Evolutionary conservation across 2,113 vertebrate species (phyloP).

Genomic region (Clupea harengus): DNA sequence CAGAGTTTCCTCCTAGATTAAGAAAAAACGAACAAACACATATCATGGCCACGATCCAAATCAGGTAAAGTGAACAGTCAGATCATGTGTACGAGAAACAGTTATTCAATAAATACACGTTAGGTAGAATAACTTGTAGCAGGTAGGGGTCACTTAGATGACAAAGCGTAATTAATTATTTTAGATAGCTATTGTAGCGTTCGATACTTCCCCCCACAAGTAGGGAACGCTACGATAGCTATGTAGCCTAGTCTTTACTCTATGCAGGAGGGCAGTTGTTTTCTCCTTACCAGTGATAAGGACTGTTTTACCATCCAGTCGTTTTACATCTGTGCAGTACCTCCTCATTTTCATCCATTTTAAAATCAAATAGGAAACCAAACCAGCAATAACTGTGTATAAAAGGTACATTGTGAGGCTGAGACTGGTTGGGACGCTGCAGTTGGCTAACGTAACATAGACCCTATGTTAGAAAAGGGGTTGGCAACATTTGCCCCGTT

Average conservation of each 20-base stretch:
- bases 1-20: slow-evolving; percentile 68
- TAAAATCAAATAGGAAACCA: slow-evolving; percentile 66
- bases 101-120: too few relatives aligned
- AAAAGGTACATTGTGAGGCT: slow-evolving; percentile 66
- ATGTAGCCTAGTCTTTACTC: too few relatives aligned
- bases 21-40: neutral
- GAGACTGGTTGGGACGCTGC: neutral
- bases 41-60: neutral
- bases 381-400: slow-evolving; percentile 63
- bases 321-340: slow-evolving; percentile 68
- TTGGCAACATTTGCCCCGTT: neutral
- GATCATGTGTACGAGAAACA: too few relatives aligned
- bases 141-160: too few relatives aligned
- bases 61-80: too few relatives aligned
- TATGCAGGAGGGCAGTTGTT: neutral
- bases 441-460: slow-evolving; percentile 7
- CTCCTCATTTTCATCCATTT: slow-evolving; percentile 74
- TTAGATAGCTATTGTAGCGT: too few relatives aligned
- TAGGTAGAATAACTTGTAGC: too few relatives aligned
- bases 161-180: too few relatives aligned
- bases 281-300: slow-evolving; percentile 71
- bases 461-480: neutral
- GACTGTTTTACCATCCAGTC: slow-evolving; percentile 77
- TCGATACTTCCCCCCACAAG: too few relatives aligned
- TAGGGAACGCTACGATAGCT: too few relatives aligned